These are phyloP conservation scores for Lycophotia porphyrea DNA, from an alignment of 2,888 invertebrate genomes.

Conservation along the genomic window DNA sequence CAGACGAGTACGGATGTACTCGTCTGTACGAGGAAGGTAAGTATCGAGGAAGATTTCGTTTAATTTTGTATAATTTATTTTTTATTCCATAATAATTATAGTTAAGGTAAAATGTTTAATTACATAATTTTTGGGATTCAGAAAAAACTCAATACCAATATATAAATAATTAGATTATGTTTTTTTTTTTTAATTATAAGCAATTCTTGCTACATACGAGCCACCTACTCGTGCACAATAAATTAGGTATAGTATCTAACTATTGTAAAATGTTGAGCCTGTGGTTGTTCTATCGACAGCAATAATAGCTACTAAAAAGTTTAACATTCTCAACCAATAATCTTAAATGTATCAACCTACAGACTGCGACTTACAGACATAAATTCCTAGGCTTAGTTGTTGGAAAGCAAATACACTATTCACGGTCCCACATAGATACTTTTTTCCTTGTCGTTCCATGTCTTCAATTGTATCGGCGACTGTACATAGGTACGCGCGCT, in stretches of 20 bases:
- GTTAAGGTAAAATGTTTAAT: not conserved
- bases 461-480: conserved; percentile 54
- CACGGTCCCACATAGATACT: not conserved
- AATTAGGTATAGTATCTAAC: not conserved
- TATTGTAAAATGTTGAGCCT: not conserved
- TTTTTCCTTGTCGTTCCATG: not conserved
- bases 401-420: not conserved
- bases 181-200: too few species aligned
- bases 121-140: too few species aligned
- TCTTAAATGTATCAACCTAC: not conserved
- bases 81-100: not conserved
- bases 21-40: too few species aligned
- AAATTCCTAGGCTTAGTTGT: not conserved
- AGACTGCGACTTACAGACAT: not conserved
- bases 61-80: not conserved
- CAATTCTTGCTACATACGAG: not conserved
- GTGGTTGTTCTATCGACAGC: not conserved
- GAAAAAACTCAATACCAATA: not conserved
- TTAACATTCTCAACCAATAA: not conserved
- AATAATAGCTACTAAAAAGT: not conserved
- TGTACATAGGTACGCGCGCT: conserved; percentile 70
- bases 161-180: not conserved
- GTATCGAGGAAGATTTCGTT: too few species aligned
- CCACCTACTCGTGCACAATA: not conserved
- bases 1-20: too few species aligned